Conservation (phyloP, 37 sponge, comb jelly and placozoan species). For the Crambe crambe region DNA sequence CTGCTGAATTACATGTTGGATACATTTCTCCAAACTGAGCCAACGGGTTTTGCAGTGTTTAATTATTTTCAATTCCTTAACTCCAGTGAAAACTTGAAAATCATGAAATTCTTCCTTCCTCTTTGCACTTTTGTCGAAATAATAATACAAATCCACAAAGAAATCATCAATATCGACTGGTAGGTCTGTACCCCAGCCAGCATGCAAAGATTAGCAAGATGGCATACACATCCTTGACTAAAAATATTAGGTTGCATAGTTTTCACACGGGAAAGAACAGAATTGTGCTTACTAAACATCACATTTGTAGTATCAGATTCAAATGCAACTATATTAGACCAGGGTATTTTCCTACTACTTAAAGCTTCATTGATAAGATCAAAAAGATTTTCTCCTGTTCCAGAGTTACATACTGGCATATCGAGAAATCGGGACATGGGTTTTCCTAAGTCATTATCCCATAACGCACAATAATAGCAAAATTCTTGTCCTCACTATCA, state of each 20-base stretch:
- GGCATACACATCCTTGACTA: constrained; percentile 43
- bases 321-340: constrained; percentile 28
- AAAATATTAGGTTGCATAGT: constrained; percentile 15
- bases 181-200: constrained; percentile 24
- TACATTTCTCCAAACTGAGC: constrained; percentile 21
- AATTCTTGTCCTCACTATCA: constrained; percentile 4
- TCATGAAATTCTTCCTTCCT: constrained; percentile 31
- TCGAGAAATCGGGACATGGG: constrained; percentile 35
- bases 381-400: constrained; percentile 37
- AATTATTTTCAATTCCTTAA: constrained; percentile 24
- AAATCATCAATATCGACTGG: constrained; percentile 39
- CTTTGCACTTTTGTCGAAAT: constrained; percentile 30
- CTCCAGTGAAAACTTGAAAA: constrained; percentile 38
- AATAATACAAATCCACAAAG: constrained; percentile 31
- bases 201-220: constrained; percentile 32
- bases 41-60: constrained; percentile 43
- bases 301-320: constrained; percentile 34
- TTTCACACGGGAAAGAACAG: constrained; percentile 31
- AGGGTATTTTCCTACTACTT: neutral
- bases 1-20: constrained; percentile 36
- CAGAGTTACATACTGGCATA: constrained; percentile 40
- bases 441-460: constrained; percentile 17
- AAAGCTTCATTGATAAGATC: constrained; percentile 5
- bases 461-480: constrained; percentile 47
- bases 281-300: constrained; percentile 35